These are phyloP conservation scores for Acropora yongei DNA, from an alignment of 64 coral and sea anemone genomes.

Conservation along the genomic window DNA sequence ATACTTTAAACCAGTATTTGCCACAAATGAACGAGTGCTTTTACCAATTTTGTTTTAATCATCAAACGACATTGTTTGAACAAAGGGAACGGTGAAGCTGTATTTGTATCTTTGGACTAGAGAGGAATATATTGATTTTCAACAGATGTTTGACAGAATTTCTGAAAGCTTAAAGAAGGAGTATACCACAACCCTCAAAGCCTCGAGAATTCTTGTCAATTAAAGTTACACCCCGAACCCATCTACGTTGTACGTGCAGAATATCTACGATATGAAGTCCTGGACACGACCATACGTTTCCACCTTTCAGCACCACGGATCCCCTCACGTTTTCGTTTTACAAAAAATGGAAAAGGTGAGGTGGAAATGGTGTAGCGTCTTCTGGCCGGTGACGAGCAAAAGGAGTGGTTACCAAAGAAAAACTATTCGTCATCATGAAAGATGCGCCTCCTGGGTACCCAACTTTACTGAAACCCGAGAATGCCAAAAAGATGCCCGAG, in stretches of 20 bases:
- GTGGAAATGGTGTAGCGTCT: not conserved
- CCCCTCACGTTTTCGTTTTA: slow-evolving; percentile 28
- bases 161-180: slow-evolving; percentile 18
- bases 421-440: not conserved
- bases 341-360: slow-evolving; percentile 11
- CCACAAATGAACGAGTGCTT: no score
- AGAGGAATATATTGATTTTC: not conserved
- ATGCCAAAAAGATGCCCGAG: not conserved
- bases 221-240: slow-evolving; percentile 15
- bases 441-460: not conserved
- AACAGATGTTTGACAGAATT: slow-evolving; percentile 69
- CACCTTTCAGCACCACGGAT: slow-evolving; percentile 47
- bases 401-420: not conserved
- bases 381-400: not conserved
- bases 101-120: not conserved
- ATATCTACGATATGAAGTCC: slow-evolving; percentile 59
- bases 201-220: not conserved
- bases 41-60: no score
- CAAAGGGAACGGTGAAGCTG: not conserved
- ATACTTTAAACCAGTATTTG: no score
- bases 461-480: not conserved
- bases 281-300: slow-evolving; percentile 53
- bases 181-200: slow-evolving; percentile 38
- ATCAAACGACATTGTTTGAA: no score
- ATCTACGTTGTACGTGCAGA: slow-evolving; percentile 28